A percentile compares a stretch with the other conserved stretches of the same genome.
These are phyloP conservation scores for Pseudomugil gertrudae DNA, from an alignment of 2,797 vertebrate genomes.

Conservation along the genomic window DNA sequence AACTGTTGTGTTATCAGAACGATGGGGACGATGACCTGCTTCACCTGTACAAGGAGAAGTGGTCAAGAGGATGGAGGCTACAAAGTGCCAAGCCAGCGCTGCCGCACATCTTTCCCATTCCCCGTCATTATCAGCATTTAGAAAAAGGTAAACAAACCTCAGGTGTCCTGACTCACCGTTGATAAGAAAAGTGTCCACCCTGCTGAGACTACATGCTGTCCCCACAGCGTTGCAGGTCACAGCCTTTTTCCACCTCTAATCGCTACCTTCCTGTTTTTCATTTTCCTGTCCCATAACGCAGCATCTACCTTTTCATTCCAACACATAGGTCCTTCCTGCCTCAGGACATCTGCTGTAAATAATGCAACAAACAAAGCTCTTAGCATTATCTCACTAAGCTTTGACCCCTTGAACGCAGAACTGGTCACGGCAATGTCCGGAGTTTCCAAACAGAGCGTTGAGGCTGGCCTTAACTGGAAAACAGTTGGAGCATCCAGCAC, in stretches of 20 bases:
- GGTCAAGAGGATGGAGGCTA: neutral
- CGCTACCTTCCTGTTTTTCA: constrained; percentile 61
- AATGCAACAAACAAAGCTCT: constrained; percentile 32
- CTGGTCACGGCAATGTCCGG: constrained; percentile 3
- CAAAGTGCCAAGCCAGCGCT: neutral
- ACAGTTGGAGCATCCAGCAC: constrained; percentile 43
- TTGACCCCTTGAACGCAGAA: constrained; percentile 24
- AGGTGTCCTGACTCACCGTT: constrained; percentile 34
- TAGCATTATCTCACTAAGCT: constrained; percentile 7
- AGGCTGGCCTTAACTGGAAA: constrained; percentile 29
- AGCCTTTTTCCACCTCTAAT: constrained; percentile 26
- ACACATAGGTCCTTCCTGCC: constrained; percentile 24
- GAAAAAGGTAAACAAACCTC: constrained; percentile 47
- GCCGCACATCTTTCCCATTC: constrained; percentile 14
- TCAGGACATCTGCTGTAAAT: constrained; percentile 41
- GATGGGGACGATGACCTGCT: constrained; percentile 1
- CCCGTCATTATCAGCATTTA: constrained; percentile 52
- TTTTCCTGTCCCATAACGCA: constrained; percentile 24
- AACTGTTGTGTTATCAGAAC: constrained; percentile 17
- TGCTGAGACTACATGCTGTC: constrained; percentile 33
- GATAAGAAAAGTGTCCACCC: constrained; percentile 45
- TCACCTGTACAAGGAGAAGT: neutral
- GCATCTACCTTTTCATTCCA: constrained; percentile 23
- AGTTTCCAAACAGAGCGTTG: constrained; percentile 11
- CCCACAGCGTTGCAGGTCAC: constrained; percentile 38